Conservation (phyloP, 1,140 invertebrate genomes). For the Drosophila simulans region DNA sequence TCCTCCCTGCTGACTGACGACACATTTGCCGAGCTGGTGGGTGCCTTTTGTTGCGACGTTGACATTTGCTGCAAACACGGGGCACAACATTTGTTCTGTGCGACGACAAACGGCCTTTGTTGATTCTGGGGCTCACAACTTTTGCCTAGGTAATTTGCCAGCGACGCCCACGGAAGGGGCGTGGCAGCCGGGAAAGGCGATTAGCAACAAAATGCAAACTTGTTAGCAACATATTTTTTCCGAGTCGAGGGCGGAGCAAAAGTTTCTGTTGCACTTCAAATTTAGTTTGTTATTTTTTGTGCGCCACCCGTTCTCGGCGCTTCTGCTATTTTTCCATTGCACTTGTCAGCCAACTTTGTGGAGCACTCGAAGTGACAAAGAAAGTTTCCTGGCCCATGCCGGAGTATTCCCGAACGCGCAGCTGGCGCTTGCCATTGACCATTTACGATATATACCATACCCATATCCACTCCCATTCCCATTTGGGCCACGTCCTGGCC, state of each 20-base stretch:
- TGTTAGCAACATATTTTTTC: conserved; percentile 43
- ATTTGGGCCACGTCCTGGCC: conserved; percentile 13
- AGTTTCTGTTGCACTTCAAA: conserved; percentile 46
- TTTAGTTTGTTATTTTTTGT: conserved; percentile 36
- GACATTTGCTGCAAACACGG: conserved; percentile 34
- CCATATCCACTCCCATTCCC: neutral
- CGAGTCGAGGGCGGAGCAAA: conserved; percentile 2
- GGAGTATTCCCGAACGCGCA: conserved; percentile 18
- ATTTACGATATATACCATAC: conserved; percentile 15
- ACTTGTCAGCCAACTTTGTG: conserved; percentile 63
- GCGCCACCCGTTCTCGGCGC: conserved; percentile 6
- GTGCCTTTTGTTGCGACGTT: conserved; percentile 50
- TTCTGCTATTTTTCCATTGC: conserved; percentile 39
- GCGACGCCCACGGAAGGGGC: conserved; percentile 31
- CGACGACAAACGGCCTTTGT: conserved; percentile 46
- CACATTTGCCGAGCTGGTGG: conserved; percentile 54
- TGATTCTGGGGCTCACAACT: conserved; percentile 53
- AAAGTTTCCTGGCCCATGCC: conserved; percentile 55
- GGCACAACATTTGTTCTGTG: conserved; percentile 48
- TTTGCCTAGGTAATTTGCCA: conserved; percentile 67
- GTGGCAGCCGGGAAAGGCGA: conserved; percentile 28
- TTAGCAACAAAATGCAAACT: conserved; percentile 36
- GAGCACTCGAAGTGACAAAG: conserved; percentile 51
- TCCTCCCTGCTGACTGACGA: neutral
- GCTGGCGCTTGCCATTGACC: conserved; percentile 30